Percentiles rank a stretch among this genome's conserved stretches.
Evolutionary conservation across 2,888 invertebrate genomes (phyloP).

Genomic region (Rotaria socialis): DNA sequence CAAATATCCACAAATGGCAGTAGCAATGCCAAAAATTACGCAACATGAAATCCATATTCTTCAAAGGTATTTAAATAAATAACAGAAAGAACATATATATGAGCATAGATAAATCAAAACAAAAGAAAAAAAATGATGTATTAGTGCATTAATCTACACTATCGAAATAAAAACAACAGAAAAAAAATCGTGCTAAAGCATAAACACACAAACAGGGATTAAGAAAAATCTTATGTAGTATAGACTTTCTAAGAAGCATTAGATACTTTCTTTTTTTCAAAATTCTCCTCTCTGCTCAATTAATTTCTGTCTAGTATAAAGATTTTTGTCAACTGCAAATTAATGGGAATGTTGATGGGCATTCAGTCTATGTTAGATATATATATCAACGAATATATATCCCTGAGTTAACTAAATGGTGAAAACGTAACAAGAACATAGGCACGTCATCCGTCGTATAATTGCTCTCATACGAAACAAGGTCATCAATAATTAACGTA

Average conservation of each 20-base stretch:
- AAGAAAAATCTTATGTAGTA: neutral
- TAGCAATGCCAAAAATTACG: neutral
- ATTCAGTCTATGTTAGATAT: neutral
- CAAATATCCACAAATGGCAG: neutral
- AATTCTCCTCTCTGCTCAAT: neutral
- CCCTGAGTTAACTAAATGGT: constrained; percentile 1
- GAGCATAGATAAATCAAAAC: neutral
- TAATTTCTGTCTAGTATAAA: neutral
- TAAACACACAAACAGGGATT: neutral
- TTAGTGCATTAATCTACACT: neutral
- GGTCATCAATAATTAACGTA: neutral
- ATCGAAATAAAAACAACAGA: neutral
- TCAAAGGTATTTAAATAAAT: neutral
- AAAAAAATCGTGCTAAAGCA: neutral
- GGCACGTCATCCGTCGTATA: neutral
- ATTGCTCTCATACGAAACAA: neutral
- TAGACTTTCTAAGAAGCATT: neutral
- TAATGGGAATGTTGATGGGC: constrained; percentile 15
- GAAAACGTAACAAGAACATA: neutral
- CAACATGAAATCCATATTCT: neutral
- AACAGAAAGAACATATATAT: neutral
- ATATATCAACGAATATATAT: neutral
- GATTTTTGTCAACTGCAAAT: neutral
- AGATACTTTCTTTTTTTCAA: neutral
- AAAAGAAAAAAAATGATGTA: neutral